Evolutionary conservation across 2,888 invertebrate species (phyloP), one percentile per base, ranked within the genome.

Genomic region (Diaperis boleti): DNA sequence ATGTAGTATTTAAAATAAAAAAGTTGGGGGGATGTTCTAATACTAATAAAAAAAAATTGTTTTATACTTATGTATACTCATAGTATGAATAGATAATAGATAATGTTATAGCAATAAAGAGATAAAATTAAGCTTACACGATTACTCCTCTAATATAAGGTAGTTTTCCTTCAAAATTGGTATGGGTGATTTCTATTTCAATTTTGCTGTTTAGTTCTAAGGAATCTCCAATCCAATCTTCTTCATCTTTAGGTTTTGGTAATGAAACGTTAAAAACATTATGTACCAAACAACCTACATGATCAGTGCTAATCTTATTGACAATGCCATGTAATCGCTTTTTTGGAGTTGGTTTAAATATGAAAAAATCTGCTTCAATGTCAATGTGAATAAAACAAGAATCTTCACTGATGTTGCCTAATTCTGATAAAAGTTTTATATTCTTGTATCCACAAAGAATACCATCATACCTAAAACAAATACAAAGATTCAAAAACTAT

Each of bases 201-300:
- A 90, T 84, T 76, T 87, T 84, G 74, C 88, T 86, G 0, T 88
- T 88, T 71, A 88, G 83, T 49, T 83, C 74, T 15, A 88, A 80
- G 59, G 79, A 78, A 33, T 83, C 72, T 1, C 89, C 89, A 59
- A 85, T 74, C 89, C 90, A 89, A 67, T 83, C 79, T 50, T 77
- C 72, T 14, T 49, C 15, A 17, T 75, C 71, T 22, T 83, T 82
- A 4, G 86, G 85, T 71, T 86, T 84, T 33, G 88, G 88, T 41
- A 91, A 84, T 2, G 89, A 89, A 7, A 89, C 88, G 80, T 91
- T 90, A 73, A 91, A 91, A 15, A 86, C 84, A 72, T 87, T 85
- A 75, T 91, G 89, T 0, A 91, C 87, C 50, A 91, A 82, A 66
- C 90, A 85, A 2, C 88, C 88, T 59, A 92, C 81, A 80, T 91